Percentiles rank a stretch among this genome's conserved stretches.
These are phyloP conservation scores for Apeltes quadracus DNA, from an alignment of 2,113 vertebrate species.

Conservation along the genomic window DNA sequence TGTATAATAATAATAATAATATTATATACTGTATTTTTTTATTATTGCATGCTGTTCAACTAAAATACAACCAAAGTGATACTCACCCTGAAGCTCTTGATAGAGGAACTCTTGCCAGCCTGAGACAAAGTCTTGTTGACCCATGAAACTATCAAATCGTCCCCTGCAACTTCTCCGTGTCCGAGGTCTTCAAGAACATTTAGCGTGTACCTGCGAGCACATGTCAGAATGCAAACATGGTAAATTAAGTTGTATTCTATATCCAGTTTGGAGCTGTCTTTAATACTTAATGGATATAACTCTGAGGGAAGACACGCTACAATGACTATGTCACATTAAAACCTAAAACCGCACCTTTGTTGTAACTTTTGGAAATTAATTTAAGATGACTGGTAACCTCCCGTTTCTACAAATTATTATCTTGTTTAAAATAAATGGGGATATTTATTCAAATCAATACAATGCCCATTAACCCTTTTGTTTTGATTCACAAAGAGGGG, in stretches of 20 bases:
- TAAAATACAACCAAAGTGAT: neutral
- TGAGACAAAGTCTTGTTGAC: constrained; percentile 88
- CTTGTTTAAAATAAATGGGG: neutral
- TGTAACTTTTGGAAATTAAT: neutral
- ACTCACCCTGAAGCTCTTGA: constrained; percentile 91
- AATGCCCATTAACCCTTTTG: neutral
- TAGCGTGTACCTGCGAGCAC: constrained; percentile 86
- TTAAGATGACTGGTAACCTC: neutral
- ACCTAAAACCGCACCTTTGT: neutral
- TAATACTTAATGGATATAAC: neutral
- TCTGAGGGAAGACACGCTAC: no score
- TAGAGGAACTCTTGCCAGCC: constrained; percentile 89
- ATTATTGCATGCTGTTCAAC: neutral
- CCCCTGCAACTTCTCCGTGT: constrained; percentile 89
- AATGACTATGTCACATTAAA: neutral
- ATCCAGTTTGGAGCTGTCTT: no score
- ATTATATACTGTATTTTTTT: neutral
- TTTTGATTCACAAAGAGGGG: neutral
- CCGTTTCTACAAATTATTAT: neutral
- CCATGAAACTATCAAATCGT: constrained; percentile 93
- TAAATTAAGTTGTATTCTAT: neutral
- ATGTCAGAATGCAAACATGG: neutral
- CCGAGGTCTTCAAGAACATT: constrained; percentile 91
- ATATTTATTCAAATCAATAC: neutral
- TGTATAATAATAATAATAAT: neutral